Base-by-base conservation (phyloP, 2,888 invertebrate genomes). In the Diarsia rubi region DNA sequence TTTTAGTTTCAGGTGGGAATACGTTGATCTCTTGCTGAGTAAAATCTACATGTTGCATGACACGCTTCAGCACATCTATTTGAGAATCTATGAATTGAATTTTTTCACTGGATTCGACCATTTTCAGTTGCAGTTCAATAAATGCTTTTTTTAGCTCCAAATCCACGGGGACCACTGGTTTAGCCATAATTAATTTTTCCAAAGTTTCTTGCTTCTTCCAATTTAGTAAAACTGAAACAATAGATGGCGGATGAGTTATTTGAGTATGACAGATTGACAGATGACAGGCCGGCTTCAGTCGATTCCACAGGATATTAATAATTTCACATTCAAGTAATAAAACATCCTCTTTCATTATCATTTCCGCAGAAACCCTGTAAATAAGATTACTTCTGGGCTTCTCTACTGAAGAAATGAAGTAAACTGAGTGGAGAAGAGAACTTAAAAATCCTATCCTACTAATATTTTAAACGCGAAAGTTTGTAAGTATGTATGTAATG, bases 51-150 rank as follows among this genome's bases (percentile, higher is more conserved):
- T 98, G 98, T 82, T 97, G 97, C 88, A 98, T 97, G 68, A 97
- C 97, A 78, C 98, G 96, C 88, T 97, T 97, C 64, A 98, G 92
- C 21, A 97, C 97, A 60, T 98, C 98, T 82, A 98, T 98, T 95
- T 98, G 98, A 3, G 98, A 93, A 92, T 98, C 98, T 12, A 98
- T 97, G 73, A 98, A 93, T 89, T 98, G 97, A 78, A 99, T 96
- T 94, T 98, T 98, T 92, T 98, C 98, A 82, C 97, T 97, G 0
- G 98, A 98, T 89, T 98, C 98, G 44, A 98, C 96, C 97, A 98
- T 98, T 95, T 98, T 98, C 19, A 97, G 97, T 91, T 99, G 98
- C 71, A 99, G 95, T 88, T 98, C 98, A 69, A 97, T 95, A 92
- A 99, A 98, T 0, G 98, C 98, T 97, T 97, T 97, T 89, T 97